Conservation (phyloP, 2,113 vertebrate species). For the Bos indicus region DNA sequence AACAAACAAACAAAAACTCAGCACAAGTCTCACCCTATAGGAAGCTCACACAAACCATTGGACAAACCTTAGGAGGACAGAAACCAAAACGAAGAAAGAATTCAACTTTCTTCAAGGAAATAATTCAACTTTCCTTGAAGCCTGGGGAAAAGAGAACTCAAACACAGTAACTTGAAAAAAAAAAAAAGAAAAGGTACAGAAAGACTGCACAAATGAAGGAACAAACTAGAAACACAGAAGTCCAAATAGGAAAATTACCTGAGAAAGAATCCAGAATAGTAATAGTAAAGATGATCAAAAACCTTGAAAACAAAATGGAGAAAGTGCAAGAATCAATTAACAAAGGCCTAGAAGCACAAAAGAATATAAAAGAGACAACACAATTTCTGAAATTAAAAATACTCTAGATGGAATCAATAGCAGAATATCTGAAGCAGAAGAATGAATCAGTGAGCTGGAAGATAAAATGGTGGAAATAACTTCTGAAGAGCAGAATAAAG, state of each 20-base stretch:
- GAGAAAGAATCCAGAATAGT: neutral
- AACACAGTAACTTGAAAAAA: neutral
- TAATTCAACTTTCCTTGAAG: neutral
- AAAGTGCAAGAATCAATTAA: neutral
- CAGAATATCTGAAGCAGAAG: neutral
- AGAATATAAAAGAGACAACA: neutral
- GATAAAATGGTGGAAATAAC: neutral
- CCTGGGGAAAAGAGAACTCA: neutral
- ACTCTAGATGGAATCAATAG: neutral
- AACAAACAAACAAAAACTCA: neutral
- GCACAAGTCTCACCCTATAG: neutral
- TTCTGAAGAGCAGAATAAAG: neutral
- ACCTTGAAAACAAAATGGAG: neutral
- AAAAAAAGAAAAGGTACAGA: neutral
- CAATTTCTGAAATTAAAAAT: neutral
- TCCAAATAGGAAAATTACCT: neutral
- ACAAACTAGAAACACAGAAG: neutral
- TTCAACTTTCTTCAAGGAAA: neutral
- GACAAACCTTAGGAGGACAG: neutral
- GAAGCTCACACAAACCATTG: neutral
- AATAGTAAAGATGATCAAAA: neutral
- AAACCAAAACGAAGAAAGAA: neutral
- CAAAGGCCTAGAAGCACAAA: neutral
- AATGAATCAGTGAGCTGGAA: neutral
- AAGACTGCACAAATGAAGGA: neutral